Evolutionary conservation across 53 echinoderm and acorn worm species (phyloP).

Genomic region (Holothuria scabra): DNA sequence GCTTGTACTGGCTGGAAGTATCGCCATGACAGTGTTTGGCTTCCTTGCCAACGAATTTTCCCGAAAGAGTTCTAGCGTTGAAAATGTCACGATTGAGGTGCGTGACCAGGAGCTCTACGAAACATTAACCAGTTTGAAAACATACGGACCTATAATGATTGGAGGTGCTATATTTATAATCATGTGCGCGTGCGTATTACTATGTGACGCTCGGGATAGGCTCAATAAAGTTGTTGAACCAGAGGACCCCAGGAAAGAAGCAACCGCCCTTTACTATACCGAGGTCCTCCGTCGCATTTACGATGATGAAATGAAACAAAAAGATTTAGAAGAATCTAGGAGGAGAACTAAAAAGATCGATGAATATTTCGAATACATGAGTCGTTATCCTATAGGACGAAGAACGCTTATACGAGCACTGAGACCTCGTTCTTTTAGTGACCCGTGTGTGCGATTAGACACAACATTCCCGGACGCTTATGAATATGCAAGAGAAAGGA

Average conservation of each 20-base stretch:
- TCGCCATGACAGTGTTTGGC: slow-evolving; percentile 87
- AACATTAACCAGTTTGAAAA: slow-evolving; percentile 71
- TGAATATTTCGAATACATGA: slow-evolving; percentile 50
- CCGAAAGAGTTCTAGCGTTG: slow-evolving; percentile 45
- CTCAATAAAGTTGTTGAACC: slow-evolving; percentile 24
- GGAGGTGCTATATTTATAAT: slow-evolving; percentile 82
- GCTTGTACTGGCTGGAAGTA: slow-evolving; percentile 65
- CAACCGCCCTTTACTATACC: not conserved
- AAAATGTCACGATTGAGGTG: slow-evolving; percentile 61
- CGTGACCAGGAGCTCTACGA: slow-evolving; percentile 59
- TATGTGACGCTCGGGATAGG: slow-evolving; percentile 81
- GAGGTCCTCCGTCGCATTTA: slow-evolving; percentile 29
- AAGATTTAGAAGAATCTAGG: slow-evolving; percentile 29
- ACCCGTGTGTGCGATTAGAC: slow-evolving; percentile 36
- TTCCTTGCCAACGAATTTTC: slow-evolving; percentile 81
- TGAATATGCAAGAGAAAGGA: slow-evolving; percentile 44
- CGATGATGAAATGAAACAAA: slow-evolving; percentile 39
- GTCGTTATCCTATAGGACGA: slow-evolving; percentile 26
- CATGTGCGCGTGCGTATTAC: slow-evolving; percentile 87
- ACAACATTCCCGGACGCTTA: slow-evolving; percentile 15
- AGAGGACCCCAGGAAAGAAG: slow-evolving; percentile 9
- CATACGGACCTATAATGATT: slow-evolving; percentile 84
- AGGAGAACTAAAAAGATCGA: slow-evolving; percentile 42
- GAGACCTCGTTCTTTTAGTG: slow-evolving; percentile 33
- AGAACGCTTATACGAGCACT: slow-evolving; percentile 27